Evolutionary conservation across 2,888 invertebrate genomes (phyloP).

Genomic region (Beris morrisii): DNA sequence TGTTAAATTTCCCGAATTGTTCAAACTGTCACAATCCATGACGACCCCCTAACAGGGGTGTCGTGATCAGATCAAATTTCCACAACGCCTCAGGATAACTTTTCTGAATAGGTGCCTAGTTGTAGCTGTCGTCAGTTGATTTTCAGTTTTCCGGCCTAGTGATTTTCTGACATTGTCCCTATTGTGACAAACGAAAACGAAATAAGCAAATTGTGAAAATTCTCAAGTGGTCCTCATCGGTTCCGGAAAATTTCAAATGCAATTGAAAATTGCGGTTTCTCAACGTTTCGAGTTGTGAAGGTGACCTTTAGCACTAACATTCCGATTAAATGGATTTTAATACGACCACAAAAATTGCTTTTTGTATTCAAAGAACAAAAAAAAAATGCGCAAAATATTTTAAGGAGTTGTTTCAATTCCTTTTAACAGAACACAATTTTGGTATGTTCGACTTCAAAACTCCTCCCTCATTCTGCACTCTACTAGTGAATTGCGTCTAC

Average conservation of each 20-base stretch:
- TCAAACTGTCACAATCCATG: no score
- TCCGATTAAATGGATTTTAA: neutral
- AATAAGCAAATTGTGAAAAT: slow-evolving; percentile 31
- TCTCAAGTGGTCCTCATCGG: slow-evolving; percentile 21
- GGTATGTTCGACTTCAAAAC: neutral
- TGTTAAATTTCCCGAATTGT: no score
- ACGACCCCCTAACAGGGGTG: no score
- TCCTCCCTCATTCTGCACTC: neutral
- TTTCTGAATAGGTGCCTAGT: no score
- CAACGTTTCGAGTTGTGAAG: no score
- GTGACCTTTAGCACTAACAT: no score
- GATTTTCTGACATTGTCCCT: slow-evolving; percentile 32
- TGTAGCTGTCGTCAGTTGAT: no score
- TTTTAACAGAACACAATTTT: neutral
- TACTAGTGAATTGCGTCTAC: slow-evolving; percentile 3
- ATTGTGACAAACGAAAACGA: slow-evolving; percentile 27
- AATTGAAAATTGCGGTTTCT: no score
- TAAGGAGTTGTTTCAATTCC: neutral
- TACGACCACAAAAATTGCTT: neutral
- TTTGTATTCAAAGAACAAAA: neutral
- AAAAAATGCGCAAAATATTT: neutral
- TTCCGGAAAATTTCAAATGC: no score
- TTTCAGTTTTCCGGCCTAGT: slow-evolving; percentile 29
- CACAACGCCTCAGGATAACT: no score
- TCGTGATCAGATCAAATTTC: no score